Evolutionary conservation across 2,888 invertebrate species (phyloP).

Genomic region (Orthosia gothica): DNA sequence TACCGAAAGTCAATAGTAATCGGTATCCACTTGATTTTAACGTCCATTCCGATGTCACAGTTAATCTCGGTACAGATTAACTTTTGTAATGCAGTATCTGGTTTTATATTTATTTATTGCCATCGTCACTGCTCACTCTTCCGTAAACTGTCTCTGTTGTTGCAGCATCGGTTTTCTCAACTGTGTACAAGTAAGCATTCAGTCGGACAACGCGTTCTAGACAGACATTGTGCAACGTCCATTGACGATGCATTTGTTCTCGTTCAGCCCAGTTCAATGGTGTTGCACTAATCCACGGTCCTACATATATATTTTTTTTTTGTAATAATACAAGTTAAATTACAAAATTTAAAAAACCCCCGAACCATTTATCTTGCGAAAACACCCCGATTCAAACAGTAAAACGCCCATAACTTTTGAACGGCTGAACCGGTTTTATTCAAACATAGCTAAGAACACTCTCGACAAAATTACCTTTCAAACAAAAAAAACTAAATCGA

Average conservation of each 20-base stretch:
- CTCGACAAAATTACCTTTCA: too few relatives aligned
- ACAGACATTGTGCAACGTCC: slow-evolving; percentile 73
- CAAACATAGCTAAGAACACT: too few relatives aligned
- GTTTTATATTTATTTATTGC: slow-evolving; percentile 67
- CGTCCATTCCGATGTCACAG: slow-evolving; percentile 54
- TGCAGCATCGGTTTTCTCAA: slow-evolving; percentile 78
- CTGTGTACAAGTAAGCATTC: slow-evolving; percentile 69
- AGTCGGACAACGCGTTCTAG: slow-evolving; percentile 64
- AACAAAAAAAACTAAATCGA: too few relatives aligned
- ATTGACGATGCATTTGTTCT: slow-evolving; percentile 73
- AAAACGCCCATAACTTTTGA: too few relatives aligned
- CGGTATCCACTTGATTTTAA: slow-evolving; percentile 57
- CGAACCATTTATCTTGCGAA: too few relatives aligned
- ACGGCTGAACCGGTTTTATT: too few relatives aligned
- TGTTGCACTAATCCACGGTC: slow-evolving; percentile 55
- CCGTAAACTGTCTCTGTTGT: slow-evolving; percentile 78
- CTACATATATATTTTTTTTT: too few relatives aligned
- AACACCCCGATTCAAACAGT: too few relatives aligned
- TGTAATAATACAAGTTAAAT: background rate
- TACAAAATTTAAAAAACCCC: too few relatives aligned
- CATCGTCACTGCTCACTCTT: slow-evolving; percentile 74
- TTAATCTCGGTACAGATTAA: slow-evolving; percentile 49
- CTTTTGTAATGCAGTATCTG: slow-evolving; percentile 63
- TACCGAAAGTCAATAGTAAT: slow-evolving; percentile 67
- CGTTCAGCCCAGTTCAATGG: slow-evolving; percentile 63